Conservation (phyloP, 2,797 vertebrate species). For the Sparus aurata region DNA sequence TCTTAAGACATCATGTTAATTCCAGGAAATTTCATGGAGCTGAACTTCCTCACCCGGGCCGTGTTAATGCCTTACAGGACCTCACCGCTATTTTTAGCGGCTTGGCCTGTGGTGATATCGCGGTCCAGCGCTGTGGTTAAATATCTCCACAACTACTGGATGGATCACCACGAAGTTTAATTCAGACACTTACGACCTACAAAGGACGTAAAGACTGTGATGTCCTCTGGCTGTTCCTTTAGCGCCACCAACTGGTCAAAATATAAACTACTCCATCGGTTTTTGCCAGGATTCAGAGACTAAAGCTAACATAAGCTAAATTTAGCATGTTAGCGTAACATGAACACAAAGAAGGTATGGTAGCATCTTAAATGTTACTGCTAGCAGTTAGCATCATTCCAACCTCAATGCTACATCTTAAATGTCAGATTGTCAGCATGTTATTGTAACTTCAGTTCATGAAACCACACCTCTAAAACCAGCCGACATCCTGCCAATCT, state of each 20-base stretch:
- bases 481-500: background rate
- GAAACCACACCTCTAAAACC: background rate
- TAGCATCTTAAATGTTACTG: background rate
- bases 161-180: background rate
- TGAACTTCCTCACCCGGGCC: slow-evolving; percentile 45
- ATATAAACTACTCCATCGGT: background rate
- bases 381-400: background rate
- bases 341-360: too few species aligned
- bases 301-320: background rate
- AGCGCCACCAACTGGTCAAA: slow-evolving; percentile 24
- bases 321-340: background rate
- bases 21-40: slow-evolving; percentile 51
- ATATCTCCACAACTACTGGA: too few species aligned
- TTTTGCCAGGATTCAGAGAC: too few species aligned
- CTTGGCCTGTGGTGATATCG: background rate
- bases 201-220: too few species aligned
- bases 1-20: slow-evolving; percentile 51
- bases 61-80: slow-evolving; percentile 41
- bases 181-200: background rate
- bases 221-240: background rate
- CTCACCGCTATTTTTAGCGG: slow-evolving; percentile 38
- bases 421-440: background rate
- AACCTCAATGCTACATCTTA: background rate
- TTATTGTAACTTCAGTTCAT: background rate
- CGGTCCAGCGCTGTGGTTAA: slow-evolving; percentile 28